Conservation (phyloP, 2,888 invertebrate species). For the Drosophila borborema region DNA sequence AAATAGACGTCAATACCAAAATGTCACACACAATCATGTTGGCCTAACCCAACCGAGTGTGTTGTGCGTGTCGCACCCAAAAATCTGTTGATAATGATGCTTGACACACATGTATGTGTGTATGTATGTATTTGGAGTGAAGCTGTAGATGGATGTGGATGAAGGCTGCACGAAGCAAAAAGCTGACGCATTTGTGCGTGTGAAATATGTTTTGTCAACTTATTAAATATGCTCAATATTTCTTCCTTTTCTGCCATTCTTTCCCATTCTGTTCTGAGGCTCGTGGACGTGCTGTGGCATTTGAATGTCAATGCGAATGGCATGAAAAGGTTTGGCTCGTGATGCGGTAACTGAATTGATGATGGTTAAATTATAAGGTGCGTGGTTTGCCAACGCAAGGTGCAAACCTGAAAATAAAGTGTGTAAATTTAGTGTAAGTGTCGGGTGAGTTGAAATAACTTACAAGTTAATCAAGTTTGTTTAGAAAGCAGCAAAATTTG, state of each 20-base stretch:
- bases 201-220: conserved; percentile 80
- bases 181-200: conserved; percentile 75
- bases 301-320: conserved; percentile 41
- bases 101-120: conserved; percentile 70
- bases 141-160: conserved; percentile 6
- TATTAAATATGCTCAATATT: conserved; percentile 77
- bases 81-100: conserved; percentile 80
- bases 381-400: neutral
- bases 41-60: neutral
- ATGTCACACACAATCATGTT: conserved; percentile 63
- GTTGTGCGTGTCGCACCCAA: conserved; percentile 68
- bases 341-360: conserved; percentile 30
- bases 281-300: conserved; percentile 61
- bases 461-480: neutral
- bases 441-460: conserved; percentile 4
- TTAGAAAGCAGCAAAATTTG: neutral
- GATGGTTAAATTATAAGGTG: conserved; percentile 61
- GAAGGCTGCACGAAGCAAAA: conserved; percentile 47
- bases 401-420: conserved; percentile 11
- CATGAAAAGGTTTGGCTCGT: conserved; percentile 15
- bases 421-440: neutral
- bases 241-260: conserved; percentile 18
- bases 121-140: conserved; percentile 50
- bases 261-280: neutral
- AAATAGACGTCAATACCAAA: conserved; percentile 78